phyloP scores from a whole-genome alignment of 2,888 invertebrate species.

The Drosophila quasianomalipes region DNA sequence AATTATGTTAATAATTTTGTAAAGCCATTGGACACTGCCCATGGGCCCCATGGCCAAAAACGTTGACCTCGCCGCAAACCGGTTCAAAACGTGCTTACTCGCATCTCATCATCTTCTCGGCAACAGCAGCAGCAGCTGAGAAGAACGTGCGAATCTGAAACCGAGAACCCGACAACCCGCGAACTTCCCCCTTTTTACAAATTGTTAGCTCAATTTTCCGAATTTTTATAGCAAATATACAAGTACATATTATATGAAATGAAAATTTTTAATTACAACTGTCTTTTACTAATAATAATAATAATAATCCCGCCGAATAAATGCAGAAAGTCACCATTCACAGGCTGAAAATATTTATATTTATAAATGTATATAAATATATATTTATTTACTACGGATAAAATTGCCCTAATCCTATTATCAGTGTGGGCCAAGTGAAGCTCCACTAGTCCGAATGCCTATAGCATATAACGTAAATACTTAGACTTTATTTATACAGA shows the following conservation, averaged over 20 bases:
- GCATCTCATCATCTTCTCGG: constrained; percentile 36
- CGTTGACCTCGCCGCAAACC: constrained; percentile 67
- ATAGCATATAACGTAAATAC: background rate
- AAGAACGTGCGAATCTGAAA: constrained; percentile 21
- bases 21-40: constrained; percentile 40
- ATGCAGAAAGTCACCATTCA: background rate
- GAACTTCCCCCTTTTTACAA: constrained; percentile 14
- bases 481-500: background rate
- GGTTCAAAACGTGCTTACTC: constrained; percentile 65
- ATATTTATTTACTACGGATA: background rate
- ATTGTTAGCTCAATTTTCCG: constrained; percentile 56
- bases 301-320: background rate
- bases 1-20: constrained; percentile 60
- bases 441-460: background rate
- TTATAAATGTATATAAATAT: background rate
- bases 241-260: constrained; percentile 31
- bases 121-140: constrained; percentile 7
- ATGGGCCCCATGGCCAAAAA: constrained; percentile 39
- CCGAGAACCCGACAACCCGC: constrained; percentile 6
- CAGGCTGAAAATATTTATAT: background rate
- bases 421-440: background rate
- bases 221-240: constrained; percentile 59
- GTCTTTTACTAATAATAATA: constrained; percentile 1
- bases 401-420: background rate
- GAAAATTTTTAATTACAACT: constrained; percentile 14